These are phyloP conservation scores for Microtus montanus DNA, from an alignment of 2,113 vertebrate genomes.

Conservation along the genomic window DNA sequence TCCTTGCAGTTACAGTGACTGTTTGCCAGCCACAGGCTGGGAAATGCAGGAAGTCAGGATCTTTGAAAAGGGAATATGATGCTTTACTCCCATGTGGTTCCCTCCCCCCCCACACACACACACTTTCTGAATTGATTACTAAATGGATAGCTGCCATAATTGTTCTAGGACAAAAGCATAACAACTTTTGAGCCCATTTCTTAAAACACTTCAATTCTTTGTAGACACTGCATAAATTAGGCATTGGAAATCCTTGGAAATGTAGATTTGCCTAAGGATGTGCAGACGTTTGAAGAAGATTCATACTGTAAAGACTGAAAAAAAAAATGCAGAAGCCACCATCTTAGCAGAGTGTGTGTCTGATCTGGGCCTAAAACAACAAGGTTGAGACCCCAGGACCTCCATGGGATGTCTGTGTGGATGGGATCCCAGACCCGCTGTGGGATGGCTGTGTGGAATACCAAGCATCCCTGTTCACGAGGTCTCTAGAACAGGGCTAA, in stretches of 20 bases:
- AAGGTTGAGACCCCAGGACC: neutral
- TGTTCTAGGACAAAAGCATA: neutral
- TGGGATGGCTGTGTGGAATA: fast-evolving
- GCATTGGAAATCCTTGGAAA: neutral
- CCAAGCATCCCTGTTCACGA: neutral
- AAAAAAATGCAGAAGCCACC: neutral
- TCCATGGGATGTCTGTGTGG: too few relatives aligned
- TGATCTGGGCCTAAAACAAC: neutral
- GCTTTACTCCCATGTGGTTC: neutral
- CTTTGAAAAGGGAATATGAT: neutral
- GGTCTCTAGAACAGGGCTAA: neutral
- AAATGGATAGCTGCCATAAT: neutral
- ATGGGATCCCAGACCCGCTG: neutral
- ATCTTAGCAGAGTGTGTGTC: neutral
- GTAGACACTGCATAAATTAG: neutral
- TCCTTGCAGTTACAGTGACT: slow-evolving; percentile 18
- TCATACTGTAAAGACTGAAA: neutral
- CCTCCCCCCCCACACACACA: neutral
- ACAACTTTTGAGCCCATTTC: neutral
- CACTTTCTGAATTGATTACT: slow-evolving; percentile 5
- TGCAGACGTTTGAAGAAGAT: slow-evolving; percentile 2
- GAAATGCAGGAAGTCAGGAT: neutral
- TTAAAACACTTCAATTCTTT: neutral
- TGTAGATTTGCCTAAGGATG: neutral
- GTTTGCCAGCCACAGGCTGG: neutral